Evolutionary conservation across 1,140 invertebrate species (phyloP), one percentile per base, ranked within the genome.

Genomic region (Eciton burchellii): DNA sequence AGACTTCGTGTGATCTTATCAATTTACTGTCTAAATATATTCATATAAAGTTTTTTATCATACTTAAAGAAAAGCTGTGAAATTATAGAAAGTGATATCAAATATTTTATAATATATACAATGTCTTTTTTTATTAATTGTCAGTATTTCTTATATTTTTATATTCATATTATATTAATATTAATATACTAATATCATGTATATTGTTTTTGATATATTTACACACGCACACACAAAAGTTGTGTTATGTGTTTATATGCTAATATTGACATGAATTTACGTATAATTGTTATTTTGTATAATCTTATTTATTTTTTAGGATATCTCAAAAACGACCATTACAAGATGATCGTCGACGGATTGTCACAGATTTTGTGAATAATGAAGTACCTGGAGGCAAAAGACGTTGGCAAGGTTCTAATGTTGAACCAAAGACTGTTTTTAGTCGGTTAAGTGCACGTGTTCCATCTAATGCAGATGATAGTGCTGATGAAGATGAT

Each of bases 391-490:
- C 91, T 14, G 87, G 88, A 43, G 87, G 89, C 71, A 95, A 94
- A 89, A 90, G 92, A 59, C 94, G 94, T 83, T 92, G 91, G 85
- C 91, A 91, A 82, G 71, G 76, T 8, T 84, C 90, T 11, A 90
- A 90, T 43, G 83, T 92, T 41, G 94, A 95, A 84, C 91, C 93
- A 16, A 95, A 95, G 90, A 95, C 94, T 54, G 95, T 95, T 70
- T 95, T 95, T 86, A 95, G 88, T 94, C 94, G 86, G 89, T 94
- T 90, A 87, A 94, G 91, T 91, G 94, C 89, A 35, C 88, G 83
- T 83, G 92, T 92, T 70, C 92, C 90, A 86, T 94, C 92, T 24
- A 94, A 90, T 85, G 91, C 91, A 24, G 93, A 94, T 83, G 93
- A 94, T 21, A 94, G 93, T 84, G 94, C 93, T 12, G 94, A 94